A percentile compares a stretch with the other conserved stretches of the same genome.
These are phyloP conservation scores for Erythrocercus mccallii DNA, from an alignment of 2,113 vertebrate species.

Conservation along the genomic window DNA sequence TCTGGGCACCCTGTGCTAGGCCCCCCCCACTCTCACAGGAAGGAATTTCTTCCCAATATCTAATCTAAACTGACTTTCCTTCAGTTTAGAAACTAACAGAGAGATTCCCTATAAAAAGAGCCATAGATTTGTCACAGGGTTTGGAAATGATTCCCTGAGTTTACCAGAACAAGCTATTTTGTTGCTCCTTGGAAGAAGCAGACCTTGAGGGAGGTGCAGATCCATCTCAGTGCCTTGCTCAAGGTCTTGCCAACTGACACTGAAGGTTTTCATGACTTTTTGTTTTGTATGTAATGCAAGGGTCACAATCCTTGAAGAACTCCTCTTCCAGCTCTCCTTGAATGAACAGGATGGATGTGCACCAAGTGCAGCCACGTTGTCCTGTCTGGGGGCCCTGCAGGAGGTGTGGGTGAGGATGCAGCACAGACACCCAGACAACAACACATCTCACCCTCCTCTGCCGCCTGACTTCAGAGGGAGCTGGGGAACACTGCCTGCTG, in stretches of 20 bases:
- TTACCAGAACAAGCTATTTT: not conserved
- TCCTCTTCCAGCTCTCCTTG: not conserved
- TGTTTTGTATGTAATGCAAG: not conserved
- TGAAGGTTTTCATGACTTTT: not conserved
- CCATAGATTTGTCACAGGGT: not conserved
- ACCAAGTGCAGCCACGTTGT: not conserved
- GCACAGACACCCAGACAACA: not conserved
- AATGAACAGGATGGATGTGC: not conserved
- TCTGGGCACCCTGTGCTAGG: not conserved
- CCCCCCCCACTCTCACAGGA: rapidly evolving
- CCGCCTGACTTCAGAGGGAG: not conserved
- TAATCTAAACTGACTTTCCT: not conserved
- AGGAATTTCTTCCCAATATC: not conserved
- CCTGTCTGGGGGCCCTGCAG: not conserved
- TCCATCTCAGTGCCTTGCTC: not conserved
- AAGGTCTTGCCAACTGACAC: not conserved
- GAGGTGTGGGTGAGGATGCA: not conserved
- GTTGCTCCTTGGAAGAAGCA: not conserved
- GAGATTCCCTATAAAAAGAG: not conserved
- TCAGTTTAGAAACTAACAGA: not conserved
- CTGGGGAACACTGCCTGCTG: not conserved
- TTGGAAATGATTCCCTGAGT: not conserved
- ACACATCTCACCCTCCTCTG: not conserved
- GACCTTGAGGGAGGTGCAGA: not conserved
- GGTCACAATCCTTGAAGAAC: not conserved